Evolutionary conservation across 2,888 invertebrate genomes (phyloP).

Genomic region (Volucella bombylans): DNA sequence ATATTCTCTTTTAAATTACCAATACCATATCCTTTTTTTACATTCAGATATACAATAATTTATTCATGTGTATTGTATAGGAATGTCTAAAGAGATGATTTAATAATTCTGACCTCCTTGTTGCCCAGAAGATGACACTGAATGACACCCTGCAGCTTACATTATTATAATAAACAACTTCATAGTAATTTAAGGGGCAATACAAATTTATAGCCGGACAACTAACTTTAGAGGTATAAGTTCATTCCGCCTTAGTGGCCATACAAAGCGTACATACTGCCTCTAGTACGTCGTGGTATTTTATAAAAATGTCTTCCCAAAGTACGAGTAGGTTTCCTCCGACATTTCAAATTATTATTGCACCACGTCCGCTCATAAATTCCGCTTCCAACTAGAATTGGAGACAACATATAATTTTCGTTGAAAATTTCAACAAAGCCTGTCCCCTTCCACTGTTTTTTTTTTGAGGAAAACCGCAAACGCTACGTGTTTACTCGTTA

Average conservation of each 20-base stretch:
- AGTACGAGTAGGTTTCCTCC: not conserved
- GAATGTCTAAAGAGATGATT: no score
- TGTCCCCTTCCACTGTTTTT: constrained; percentile 24
- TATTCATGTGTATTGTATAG: no score
- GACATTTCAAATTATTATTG: constrained; percentile 55
- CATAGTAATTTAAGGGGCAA: no score
- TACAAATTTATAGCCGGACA: no score
- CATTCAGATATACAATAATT: no score
- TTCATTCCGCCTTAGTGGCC: not conserved
- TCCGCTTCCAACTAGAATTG: constrained; percentile 37
- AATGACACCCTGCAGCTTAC: no score
- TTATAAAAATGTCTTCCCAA: constrained; percentile 31
- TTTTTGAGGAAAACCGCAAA: constrained; percentile 16
- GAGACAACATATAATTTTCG: constrained; percentile 51
- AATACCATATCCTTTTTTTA: no score
- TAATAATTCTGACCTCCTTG: no score
- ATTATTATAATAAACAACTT: no score
- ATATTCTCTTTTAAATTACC: no score
- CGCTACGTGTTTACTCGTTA: constrained; percentile 21
- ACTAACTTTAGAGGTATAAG: no score
- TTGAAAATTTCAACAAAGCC: constrained; percentile 1
- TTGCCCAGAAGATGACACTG: no score
- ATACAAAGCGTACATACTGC: constrained; percentile 45
- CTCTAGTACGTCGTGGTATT: constrained; percentile 2
- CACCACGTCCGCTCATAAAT: constrained; percentile 56